Evolutionary conservation across 2,888 invertebrate species (phyloP).

Genomic region (Pristionchus fissidentatus): DNA sequence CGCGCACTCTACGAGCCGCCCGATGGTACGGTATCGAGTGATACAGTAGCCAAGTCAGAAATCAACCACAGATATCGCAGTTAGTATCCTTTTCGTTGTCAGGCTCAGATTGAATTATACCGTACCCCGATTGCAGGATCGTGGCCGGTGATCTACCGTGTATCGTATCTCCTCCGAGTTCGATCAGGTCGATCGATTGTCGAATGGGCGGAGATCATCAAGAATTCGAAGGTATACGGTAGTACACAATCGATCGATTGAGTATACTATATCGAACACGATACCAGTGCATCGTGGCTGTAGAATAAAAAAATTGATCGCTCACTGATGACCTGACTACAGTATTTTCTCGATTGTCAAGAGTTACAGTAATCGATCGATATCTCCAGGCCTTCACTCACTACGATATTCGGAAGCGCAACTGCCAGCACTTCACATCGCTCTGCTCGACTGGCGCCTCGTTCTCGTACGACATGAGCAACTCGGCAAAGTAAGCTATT

Average conservation of each 20-base stretch:
- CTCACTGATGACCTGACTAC: background rate
- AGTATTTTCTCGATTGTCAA: background rate
- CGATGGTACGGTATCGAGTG: conserved; percentile 17
- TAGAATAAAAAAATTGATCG: background rate
- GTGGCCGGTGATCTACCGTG: conserved; percentile 37
- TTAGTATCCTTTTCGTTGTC: too few species aligned
- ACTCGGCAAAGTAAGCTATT: conserved; percentile 43
- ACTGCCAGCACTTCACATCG: conserved; percentile 67
- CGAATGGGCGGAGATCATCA: conserved; percentile 49
- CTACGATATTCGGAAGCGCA: conserved; percentile 65
- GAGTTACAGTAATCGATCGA: background rate
- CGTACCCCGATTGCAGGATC: conserved; percentile 21
- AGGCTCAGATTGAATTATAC: background rate
- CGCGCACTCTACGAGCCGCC: conserved; percentile 38
- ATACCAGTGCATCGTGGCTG: background rate
- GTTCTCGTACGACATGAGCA: conserved; percentile 66
- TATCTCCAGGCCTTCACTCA: conserved; percentile 27
- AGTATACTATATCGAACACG: background rate
- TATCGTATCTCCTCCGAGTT: conserved; percentile 45
- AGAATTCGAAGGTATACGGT: conserved; percentile 45
- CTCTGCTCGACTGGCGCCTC: conserved; percentile 59
- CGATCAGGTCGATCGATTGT: conserved; percentile 45
- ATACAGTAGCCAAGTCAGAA: background rate
- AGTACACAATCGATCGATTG: background rate
- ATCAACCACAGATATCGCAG: too few species aligned